These are phyloP conservation scores for Anguilla megastoma DNA, from an alignment of 2,797 vertebrate genomes.

Conservation along the genomic window DNA sequence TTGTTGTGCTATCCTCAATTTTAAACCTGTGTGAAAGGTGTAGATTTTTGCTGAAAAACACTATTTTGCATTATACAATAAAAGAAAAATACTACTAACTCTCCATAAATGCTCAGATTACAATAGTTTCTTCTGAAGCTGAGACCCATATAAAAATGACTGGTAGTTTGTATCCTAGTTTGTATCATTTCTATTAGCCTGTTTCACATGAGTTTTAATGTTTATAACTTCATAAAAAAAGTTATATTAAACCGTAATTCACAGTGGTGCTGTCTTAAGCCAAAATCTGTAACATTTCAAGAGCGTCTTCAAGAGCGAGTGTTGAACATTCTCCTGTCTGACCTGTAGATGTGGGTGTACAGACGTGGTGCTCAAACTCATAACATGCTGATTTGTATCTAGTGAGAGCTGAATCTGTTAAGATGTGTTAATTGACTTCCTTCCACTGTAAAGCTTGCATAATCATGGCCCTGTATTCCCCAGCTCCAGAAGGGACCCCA, in stretches of 20 bases:
- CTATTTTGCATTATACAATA: not conserved
- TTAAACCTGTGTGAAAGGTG: not conserved
- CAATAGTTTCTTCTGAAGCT: not conserved
- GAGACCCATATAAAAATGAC: not conserved
- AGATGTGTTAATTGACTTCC: conserved; percentile 3
- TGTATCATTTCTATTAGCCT: not conserved
- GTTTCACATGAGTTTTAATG: not conserved
- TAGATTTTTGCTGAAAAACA: not conserved
- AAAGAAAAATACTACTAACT: not conserved
- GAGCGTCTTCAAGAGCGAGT: not conserved
- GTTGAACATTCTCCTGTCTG: not conserved
- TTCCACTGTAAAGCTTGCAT: not conserved
- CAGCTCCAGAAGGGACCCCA: conserved; percentile 2
- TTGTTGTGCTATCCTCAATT: not conserved
- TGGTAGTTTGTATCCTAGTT: not conserved
- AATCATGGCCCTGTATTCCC: conserved; percentile 5
- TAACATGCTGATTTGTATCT: not conserved
- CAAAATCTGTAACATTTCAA: conserved; percentile 9
- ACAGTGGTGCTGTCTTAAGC: not conserved
- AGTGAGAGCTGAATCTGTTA: not conserved
- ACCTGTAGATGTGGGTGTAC: not conserved
- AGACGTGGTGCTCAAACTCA: not conserved
- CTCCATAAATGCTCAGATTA: not conserved
- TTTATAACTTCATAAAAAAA: not conserved
- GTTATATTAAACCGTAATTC: not conserved